Evolutionary conservation across 2,888 invertebrate species (phyloP), one percentile per base, ranked within the genome.

Genomic region (Apoderus coryli): DNA sequence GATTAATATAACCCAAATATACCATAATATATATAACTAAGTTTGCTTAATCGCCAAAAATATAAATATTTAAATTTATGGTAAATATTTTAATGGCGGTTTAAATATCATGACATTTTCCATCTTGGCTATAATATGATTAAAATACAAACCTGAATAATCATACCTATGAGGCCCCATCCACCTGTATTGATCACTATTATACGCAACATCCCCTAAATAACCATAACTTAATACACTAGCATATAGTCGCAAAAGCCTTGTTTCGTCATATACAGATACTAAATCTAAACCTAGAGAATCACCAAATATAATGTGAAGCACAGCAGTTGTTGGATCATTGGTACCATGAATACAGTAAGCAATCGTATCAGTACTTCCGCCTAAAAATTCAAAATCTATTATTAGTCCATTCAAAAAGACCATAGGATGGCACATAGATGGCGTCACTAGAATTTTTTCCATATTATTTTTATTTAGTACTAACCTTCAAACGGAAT

Each of bases 131-230:
- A n/a, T n/a, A n/a, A 25, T 25, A 25, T 12, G 10, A 29, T 6
- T 25, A 10, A 31, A 29, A 27, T 22, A 30, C 25, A 44, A 49
- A 74, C 78, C 82, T 31, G 77, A 71, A 55, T 76, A 77, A 46
- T 80, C 77, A 50, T 88, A 88, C 40, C 86, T 63, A 40, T 70
- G 69, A 10, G 86, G 84, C 22, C 88, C 88, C 76, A 88, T 76
- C 78, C 82, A 85, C 25, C 86, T 64, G 45, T 78, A 73, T 36
- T 71, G 69, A 46, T 86, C 85, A 49, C 84, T 84, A 45, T 80
- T 76, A 35, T 69, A 64, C 11, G 84, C 67, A 19, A 81, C 72
- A 56, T 88, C 85, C 3, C 86, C 88, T 45, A 86, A 67, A 58
- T 79, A 88, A 2, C 88, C 88, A 52, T 86, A 88, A 36, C 79